Percentiles rank a stretch among this genome's conserved stretches.
phyloP scores from a whole-genome alignment of 2,797 vertebrate genomes.

The Salarias fasciatus region DNA sequence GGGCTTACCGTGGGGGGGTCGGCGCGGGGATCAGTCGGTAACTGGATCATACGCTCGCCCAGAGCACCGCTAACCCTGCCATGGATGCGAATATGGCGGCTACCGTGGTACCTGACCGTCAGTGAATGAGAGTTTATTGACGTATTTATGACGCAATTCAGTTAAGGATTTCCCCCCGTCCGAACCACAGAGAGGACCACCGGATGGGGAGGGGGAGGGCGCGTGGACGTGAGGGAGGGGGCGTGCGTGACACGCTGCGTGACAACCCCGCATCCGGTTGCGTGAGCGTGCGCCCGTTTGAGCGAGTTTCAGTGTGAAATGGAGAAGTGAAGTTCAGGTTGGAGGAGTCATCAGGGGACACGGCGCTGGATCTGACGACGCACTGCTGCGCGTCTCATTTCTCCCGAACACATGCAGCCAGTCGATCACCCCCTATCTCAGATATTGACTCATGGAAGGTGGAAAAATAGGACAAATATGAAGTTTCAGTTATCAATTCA shows the following conservation, averaged over 20 bases:
- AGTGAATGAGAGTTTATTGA: conserved; percentile 83
- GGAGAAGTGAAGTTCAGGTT: conserved; percentile 15
- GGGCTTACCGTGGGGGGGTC: conserved; percentile 35
- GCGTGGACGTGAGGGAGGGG: conserved; percentile 10
- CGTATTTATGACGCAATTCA: conserved; percentile 85
- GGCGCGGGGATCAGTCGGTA: conserved; percentile 50
- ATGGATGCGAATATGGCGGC: conserved; percentile 87
- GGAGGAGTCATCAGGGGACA: too few relatives aligned
- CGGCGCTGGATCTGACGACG: too few relatives aligned
- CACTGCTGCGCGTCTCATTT: too few relatives aligned
- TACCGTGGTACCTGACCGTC: conserved; percentile 81
- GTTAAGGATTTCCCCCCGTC: conserved; percentile 85
- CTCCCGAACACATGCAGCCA: too few relatives aligned
- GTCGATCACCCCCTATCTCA: too few relatives aligned
- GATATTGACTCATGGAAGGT: too few relatives aligned
- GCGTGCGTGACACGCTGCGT: conserved; percentile 4
- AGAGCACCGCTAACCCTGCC: conserved; percentile 75
- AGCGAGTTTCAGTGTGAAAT: too few relatives aligned
- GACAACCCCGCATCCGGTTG: conserved; percentile 43
- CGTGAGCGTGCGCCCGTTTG: conserved; percentile 13
- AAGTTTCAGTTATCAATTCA: too few relatives aligned
- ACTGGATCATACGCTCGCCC: conserved; percentile 72
- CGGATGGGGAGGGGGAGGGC: conserved; percentile 21
- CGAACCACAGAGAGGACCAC: conserved; percentile 61
- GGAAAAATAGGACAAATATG: too few relatives aligned